Evolutionary conservation across 2,797 vertebrate genomes (phyloP).

Genomic region (Bradypodion pumilum): DNA sequence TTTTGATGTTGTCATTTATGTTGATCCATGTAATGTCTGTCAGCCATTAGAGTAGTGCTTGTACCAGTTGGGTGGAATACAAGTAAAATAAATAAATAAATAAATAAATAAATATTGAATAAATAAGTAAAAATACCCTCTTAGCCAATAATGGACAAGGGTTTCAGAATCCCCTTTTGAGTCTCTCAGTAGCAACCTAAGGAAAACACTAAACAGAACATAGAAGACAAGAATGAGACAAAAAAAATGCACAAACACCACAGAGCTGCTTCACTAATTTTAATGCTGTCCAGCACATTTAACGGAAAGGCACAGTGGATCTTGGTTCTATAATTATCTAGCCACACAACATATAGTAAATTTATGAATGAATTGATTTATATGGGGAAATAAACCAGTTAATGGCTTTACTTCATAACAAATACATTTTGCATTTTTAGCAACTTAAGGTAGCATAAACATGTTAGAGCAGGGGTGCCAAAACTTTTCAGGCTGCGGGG

Average conservation of each 20-base stretch:
- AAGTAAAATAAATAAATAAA: no score
- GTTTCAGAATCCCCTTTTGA: not conserved
- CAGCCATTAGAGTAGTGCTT: no score
- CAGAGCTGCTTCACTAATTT: not conserved
- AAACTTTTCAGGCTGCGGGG: no score
- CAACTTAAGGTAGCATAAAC: not conserved
- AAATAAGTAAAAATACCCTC: no score
- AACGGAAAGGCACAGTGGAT: slow-evolving; percentile 56
- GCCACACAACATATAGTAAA: slow-evolving; percentile 22
- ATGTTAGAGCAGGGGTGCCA: no score
- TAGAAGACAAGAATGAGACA: slow-evolving; percentile 23
- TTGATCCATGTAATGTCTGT: no score
- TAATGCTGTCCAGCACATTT: slow-evolving; percentile 13
- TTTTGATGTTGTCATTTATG: no score
- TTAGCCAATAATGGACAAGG: not conserved
- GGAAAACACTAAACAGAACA: not conserved
- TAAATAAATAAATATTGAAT: no score
- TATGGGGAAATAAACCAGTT: slow-evolving; percentile 29
- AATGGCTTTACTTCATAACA: slow-evolving; percentile 8
- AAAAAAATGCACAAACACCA: not conserved
- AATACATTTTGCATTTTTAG: slow-evolving; percentile 36
- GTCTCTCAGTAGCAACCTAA: not conserved
- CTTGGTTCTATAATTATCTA: slow-evolving; percentile 15
- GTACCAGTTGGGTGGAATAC: no score
- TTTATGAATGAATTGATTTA: not conserved